Evolutionary conservation across 1,140 invertebrate genomes (phyloP), one percentile per base, ranked within the genome.

Genomic region (Drosophila repletoides): DNA sequence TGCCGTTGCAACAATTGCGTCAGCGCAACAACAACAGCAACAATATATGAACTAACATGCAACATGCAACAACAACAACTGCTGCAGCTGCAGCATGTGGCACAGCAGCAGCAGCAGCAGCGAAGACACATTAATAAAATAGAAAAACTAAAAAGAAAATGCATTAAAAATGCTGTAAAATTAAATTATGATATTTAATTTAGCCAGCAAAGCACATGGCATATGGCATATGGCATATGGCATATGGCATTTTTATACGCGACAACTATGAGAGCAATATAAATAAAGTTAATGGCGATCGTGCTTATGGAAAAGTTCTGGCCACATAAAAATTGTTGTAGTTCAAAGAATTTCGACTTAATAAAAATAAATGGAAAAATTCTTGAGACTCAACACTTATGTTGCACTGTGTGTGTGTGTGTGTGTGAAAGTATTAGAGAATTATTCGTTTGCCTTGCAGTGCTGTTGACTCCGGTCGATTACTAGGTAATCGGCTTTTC

Each of bases 161-260:
- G 79, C 79, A 84, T 84, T 84, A 67, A 84, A n/a, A 83, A 83
- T 73, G 73, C 72, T 75, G 52, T 68, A 53, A 68, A 81, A 45
- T 60, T 17, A 68, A 80, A 80, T 80, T 67, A 69, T 83, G 68
- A 65, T 72, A 83, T 81, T 81, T 69, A 55, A 83, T 83, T 83
- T 49, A 77, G 60, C 19, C 21, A 17, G 21, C 3, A 24, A 5
- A 61, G 21, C 38, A 59, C 10, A 36, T 34, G 53, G 49, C 58
- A 61, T 33, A 38, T n/a, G n/a, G n/a, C n/a, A n/a, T n/a, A n/a
- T n/a, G n/a, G n/a, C n/a, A n/a, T n/a, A 58, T 61, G 59, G 45
- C 72, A 75, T 71, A 68, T 75, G 72, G 31, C 69, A 52, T 33
- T 61, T n/a, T n/a, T n/a, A n/a, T n/a, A n/a, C n/a, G n/a, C n/a